phyloP scores from a whole-genome alignment of 2,797 vertebrate species.

The Octomys mimax region DNA sequence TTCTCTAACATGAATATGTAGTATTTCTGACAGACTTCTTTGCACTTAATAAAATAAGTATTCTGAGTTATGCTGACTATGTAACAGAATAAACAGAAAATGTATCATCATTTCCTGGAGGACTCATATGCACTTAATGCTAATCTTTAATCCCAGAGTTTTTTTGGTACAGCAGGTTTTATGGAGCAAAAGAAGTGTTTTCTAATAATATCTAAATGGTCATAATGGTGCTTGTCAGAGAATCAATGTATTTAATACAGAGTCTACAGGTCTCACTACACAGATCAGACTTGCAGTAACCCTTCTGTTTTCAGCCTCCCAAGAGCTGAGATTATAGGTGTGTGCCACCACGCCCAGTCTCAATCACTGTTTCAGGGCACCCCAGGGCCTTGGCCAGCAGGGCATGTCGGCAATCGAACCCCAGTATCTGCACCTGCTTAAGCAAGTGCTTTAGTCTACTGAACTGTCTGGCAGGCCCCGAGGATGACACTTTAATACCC shows the following conservation, averaged over 20 bases:
- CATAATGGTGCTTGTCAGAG: not conserved
- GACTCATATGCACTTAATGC: not conserved
- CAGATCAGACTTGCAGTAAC: too few relatives aligned
- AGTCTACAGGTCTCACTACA: too few relatives aligned
- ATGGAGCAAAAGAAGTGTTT: not conserved
- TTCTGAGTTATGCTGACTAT: not conserved
- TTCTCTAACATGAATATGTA: not conserved
- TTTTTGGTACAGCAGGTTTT: not conserved
- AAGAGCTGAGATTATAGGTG: too few relatives aligned
- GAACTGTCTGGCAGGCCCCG: too few relatives aligned
- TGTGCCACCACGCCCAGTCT: too few relatives aligned
- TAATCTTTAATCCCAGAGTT: not conserved
- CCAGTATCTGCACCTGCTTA: too few relatives aligned
- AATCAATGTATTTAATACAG: too few relatives aligned
- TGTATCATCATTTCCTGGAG: not conserved
- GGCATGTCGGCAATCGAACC: too few relatives aligned
- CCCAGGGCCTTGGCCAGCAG: too few relatives aligned
- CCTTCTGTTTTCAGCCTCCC: too few relatives aligned
- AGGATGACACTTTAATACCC: not conserved
- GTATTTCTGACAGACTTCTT: not conserved
- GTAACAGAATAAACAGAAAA: not conserved
- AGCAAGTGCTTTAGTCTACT: too few relatives aligned
- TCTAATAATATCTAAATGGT: not conserved
- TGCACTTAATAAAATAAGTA: not conserved
- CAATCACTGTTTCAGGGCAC: too few relatives aligned